Evolutionary conservation across 2,888 invertebrate species (phyloP), one percentile per base, ranked within the genome.

Genomic region (Drosophila pseudotalamancana): DNA sequence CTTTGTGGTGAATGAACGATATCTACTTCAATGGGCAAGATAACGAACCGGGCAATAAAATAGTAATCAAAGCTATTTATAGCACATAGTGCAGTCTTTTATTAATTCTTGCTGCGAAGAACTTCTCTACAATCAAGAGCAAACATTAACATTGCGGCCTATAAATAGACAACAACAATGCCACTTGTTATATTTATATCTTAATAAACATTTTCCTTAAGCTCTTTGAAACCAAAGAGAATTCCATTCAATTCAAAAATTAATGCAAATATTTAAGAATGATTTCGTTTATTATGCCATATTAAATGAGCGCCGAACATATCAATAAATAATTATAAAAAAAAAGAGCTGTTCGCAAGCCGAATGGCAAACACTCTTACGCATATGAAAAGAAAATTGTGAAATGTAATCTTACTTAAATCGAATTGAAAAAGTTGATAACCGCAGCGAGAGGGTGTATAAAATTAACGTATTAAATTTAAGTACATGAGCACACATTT

Each of bases 1-100:
- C 11, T 6, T 27, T 35, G 21, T 18, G 51, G 29, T 56, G 40
- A 63, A 42, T 45, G 71, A 48, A 56, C 48, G 55, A 45, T 62
- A 71, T 68, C 45, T 35, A 51, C 27, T 32, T 21, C n/a, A 45
- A 45, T 45, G 14, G 14, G 1, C 25, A 21, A 39, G 27, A 51
- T 42, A 65, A 51, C 32, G 6, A n/a, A 21, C n/a, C n/a, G 11
- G 21, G 9, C 27, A 40, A 29, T 59, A 19, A 37, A 19, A 37
- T 42, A 19, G 14, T 23, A 46, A 39, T 12, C 31, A 23, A 45
- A 25, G 11, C 25, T 12, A 5, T 37, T 1, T 9, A 6, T 4
- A 19, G 3, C 4, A 9, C 27, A 16, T 25, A 11, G 14, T 9
- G n/a, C n/a, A n/a, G n/a, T n/a, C n/a, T n/a, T n/a, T n/a, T n/a